Base-by-base conservation (phyloP, 2,113 vertebrate species). In the Apaloderma vittatum region DNA sequence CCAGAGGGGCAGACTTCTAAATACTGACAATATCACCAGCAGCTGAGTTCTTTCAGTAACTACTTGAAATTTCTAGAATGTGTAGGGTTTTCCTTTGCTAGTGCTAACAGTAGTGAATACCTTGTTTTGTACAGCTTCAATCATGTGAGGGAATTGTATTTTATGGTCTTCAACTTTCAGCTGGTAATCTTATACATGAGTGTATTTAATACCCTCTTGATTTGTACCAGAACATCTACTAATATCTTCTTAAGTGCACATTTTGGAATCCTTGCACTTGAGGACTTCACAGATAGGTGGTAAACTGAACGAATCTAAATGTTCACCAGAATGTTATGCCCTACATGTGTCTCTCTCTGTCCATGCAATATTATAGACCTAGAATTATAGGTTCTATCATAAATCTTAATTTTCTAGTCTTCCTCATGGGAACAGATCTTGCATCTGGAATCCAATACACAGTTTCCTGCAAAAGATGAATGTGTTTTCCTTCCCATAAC, bases 71-170 rank as follows among this genome's bases (percentile, higher is more conserved):
- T 92, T 46, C 75, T 90, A 63, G 75, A 91, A 88, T 34, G 70
- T 51, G 30, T 80, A 27, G 14, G 49, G 40, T 88, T 93, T 94
- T 94, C 59, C 78, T 93, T 91, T 95, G 72, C 90, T 79, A 46
- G 88, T 36, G 30, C 82, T 92, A 86, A 70, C 78, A 94, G 86
- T 90, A 97, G 96, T 90, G 75, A 96, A 91, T 95, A 93, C 63
- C 65, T 89, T 20, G 73, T 67, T 97, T 89, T 87, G 73, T 77
- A 85, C 84, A 77, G 77, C 88, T 90, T 87, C 84, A 74, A 8
- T 75, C 78, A 90, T 93, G 88, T 83, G 82, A 79, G 86, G 94
- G 75, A 94, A 95, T 83, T 43, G 6, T 67, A 90, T 95, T 88
- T 95, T 90, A 79, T 36, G 63, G 49, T 66, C 91, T 94, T 88